Conservation (phyloP, 1,140 invertebrate genomes). For the Calliphora vicina region DNA sequence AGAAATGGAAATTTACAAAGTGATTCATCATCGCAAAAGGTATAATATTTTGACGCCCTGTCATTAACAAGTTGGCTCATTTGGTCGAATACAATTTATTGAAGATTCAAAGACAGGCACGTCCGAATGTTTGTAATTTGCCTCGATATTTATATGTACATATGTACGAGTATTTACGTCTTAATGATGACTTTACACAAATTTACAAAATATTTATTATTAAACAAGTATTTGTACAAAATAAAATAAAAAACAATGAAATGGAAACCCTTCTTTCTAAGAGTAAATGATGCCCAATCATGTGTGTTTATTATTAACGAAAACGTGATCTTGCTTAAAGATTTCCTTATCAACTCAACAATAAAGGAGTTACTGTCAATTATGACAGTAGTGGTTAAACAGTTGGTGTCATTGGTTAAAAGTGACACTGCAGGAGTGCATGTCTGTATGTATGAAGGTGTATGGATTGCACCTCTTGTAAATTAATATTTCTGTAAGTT, state of each 20-base stretch:
- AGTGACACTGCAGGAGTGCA: not conserved
- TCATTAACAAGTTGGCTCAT: conserved; percentile 33
- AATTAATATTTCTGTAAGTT: not conserved
- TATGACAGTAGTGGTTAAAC: not conserved
- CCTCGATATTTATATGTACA: not conserved
- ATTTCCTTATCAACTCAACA: conserved; percentile 8
- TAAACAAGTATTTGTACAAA: not conserved
- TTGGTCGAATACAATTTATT: conserved; percentile 4
- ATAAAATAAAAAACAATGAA: not conserved
- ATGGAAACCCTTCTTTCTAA: not conserved
- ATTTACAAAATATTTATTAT: not conserved
- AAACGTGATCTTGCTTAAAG: conserved; percentile 12
- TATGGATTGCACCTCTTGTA: not conserved
- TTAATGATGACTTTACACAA: not conserved
- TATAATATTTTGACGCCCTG: conserved; percentile 32
- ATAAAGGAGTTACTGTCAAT: not conserved
- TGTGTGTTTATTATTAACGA: not conserved
- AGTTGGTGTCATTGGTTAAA: not conserved
- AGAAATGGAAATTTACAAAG: not conserved
- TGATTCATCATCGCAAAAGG: not conserved
- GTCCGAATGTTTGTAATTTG: not conserved
- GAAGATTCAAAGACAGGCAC: not conserved
- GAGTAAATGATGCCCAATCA: not conserved
- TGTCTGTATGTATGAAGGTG: not conserved
- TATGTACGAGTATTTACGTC: no score